phyloP scores from a whole-genome alignment of 2,797 vertebrate species.

The Phataginus tetradactyla region DNA sequence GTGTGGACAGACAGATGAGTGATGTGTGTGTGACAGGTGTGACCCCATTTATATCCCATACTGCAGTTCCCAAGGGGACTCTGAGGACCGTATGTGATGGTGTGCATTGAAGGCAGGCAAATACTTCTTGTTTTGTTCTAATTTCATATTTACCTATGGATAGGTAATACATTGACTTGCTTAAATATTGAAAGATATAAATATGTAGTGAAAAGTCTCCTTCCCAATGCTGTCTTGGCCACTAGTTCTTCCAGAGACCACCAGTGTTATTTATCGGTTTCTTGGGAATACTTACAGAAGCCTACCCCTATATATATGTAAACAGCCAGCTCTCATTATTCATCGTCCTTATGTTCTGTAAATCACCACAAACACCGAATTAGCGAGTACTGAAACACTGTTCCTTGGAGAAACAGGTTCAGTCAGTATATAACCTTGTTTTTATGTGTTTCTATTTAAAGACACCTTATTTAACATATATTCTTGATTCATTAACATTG shows the following conservation, averaged over 20 bases:
- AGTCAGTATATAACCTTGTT: background rate
- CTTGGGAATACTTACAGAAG: background rate
- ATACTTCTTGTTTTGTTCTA: background rate
- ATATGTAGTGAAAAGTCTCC: background rate
- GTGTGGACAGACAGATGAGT: background rate
- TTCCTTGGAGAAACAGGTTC: conserved; percentile 3
- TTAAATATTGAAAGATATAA: background rate
- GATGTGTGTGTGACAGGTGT: too few species aligned
- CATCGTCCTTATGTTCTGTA: background rate
- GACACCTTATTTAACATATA: background rate
- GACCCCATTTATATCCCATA: background rate
- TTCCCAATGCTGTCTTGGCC: background rate
- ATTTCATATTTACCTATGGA: background rate
- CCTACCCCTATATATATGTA: too few species aligned
- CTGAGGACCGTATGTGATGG: background rate
- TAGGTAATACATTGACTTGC: background rate
- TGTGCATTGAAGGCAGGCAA: background rate
- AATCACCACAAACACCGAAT: background rate
- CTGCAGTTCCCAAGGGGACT: background rate
- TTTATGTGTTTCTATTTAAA: background rate
- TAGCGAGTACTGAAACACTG: background rate
- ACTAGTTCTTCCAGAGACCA: background rate
- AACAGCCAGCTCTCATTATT: background rate
- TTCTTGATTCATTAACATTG: background rate
- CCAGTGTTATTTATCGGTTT: background rate